A percentile compares a stretch with the other conserved stretches of the same genome.
Evolutionary conservation across 1,140 invertebrate species (phyloP).

Genomic region (Psix sp.): DNA sequence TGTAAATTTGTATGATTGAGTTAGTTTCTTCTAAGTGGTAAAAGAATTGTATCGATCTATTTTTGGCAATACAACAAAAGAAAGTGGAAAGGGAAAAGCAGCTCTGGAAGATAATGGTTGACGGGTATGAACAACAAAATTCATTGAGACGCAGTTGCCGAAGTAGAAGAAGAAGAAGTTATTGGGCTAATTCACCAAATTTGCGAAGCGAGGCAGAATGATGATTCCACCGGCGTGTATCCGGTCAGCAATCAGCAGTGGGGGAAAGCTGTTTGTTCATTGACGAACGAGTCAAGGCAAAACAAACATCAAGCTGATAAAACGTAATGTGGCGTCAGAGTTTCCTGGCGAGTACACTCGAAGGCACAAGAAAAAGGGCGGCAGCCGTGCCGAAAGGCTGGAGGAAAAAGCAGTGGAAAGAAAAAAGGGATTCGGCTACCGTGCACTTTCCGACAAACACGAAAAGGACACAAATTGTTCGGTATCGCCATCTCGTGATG

Average conservation of each 20-base stretch:
- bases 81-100: too few relatives aligned
- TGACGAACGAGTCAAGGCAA: slow-evolving; percentile 35
- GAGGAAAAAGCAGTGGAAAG: slow-evolving; percentile 26
- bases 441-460: slow-evolving; percentile 11
- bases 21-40: too few relatives aligned
- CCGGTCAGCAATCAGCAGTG: slow-evolving; percentile 18
- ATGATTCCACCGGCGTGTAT: slow-evolving; percentile 26
- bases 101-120: too few relatives aligned
- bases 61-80: too few relatives aligned
- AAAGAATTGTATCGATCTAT: too few relatives aligned
- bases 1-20: too few relatives aligned
- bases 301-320: slow-evolving; percentile 33
- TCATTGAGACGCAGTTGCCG: slow-evolving; percentile 9
- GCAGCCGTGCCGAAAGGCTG: slow-evolving; percentile 25
- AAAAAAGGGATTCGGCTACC: slow-evolving; percentile 13
- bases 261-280: slow-evolving; percentile 5
- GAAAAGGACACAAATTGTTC: slow-evolving; percentile 19
- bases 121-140: too few relatives aligned
- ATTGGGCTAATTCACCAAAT: slow-evolving; percentile 25
- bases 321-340: slow-evolving; percentile 21
- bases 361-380: slow-evolving; percentile 20
- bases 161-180: not conserved
- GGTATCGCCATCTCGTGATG: slow-evolving; percentile 53
- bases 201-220: slow-evolving; percentile 39
- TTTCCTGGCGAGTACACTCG: slow-evolving; percentile 27